A percentile compares a stretch with the other conserved stretches of the same genome.
phyloP scores from a whole-genome alignment of 2,888 invertebrate genomes.

The Eristalis arbustorum region DNA sequence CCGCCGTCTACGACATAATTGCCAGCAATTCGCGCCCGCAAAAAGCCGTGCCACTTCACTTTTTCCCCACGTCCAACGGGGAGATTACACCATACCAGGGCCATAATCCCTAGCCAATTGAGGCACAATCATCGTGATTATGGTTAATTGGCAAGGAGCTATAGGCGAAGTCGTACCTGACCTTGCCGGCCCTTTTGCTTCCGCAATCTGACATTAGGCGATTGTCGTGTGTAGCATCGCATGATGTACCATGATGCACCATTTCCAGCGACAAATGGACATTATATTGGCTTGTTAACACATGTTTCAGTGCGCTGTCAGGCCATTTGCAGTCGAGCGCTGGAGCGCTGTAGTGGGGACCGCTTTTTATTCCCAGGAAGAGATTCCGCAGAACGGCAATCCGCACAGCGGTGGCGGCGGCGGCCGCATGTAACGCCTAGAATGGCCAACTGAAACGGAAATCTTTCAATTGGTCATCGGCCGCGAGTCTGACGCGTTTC shows the following conservation, averaged over 20 bases:
- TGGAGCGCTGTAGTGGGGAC: background rate
- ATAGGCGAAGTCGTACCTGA: constrained; percentile 26
- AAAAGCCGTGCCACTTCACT: constrained; percentile 5
- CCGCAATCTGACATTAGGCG: constrained; percentile 33
- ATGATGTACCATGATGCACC: constrained; percentile 24
- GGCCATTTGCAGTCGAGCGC: constrained; percentile 7
- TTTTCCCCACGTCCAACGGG: constrained; percentile 4
- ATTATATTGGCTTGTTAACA: constrained; percentile 57
- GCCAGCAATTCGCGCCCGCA: constrained; percentile 15
- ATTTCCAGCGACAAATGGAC: constrained; percentile 57
- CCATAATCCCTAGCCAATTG: constrained; percentile 28
- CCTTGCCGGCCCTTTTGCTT: constrained; percentile 44
- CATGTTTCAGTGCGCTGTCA: constrained; percentile 24
- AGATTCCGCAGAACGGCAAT: constrained; percentile 15
- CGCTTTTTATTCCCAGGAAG: constrained; percentile 43
- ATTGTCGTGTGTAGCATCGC: constrained; percentile 30
- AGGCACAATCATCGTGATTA: constrained; percentile 46
- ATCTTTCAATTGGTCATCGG: constrained; percentile 48
- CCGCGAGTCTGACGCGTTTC: constrained; percentile 21
- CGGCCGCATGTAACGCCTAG: constrained; percentile 48
- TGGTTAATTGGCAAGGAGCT: constrained; percentile 49
- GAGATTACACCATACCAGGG: constrained; percentile 34
- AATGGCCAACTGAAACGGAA: constrained; percentile 67
- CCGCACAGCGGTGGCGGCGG: constrained; percentile 1
- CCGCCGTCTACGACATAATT: constrained; percentile 37